phyloP scores from a whole-genome alignment of 23 tunicate genomes.

The Trididemnum miniatum region DNA sequence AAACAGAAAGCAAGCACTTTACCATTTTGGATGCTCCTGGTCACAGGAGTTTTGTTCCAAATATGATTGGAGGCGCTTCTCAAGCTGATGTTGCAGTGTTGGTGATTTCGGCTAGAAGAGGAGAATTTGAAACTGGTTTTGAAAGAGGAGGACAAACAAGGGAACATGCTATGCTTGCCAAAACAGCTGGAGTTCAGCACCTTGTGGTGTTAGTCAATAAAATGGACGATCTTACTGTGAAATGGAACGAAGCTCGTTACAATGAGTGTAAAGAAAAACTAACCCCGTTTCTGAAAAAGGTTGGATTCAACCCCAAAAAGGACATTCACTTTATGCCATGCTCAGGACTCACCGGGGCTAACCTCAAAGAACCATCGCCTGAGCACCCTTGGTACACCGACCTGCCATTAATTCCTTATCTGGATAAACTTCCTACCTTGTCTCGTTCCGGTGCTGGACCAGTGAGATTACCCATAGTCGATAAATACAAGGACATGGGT shows the following conservation, averaged over 20 bases:
- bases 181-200: conserved; percentile 93
- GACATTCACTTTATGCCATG: conserved; percentile 96
- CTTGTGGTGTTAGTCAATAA: conserved; percentile 89
- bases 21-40: conserved; percentile 99
- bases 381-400: conserved; percentile 99
- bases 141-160: conserved; percentile 99
- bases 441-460: conserved; percentile 78
- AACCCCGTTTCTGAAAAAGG: conserved; percentile 93
- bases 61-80: conserved; percentile 99
- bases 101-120: conserved; percentile 91
- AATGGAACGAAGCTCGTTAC: conserved; percentile 83
- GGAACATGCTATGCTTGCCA: conserved; percentile 97
- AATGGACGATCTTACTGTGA: conserved; percentile 98
- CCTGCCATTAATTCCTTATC: conserved; percentile 85
- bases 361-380: conserved; percentile 65
- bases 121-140: conserved; percentile 99
- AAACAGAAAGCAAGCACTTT: conserved; percentile 97
- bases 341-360: conserved; percentile 94
- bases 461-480: conserved; percentile 93
- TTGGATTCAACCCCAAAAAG: conserved; percentile 95
- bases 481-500: conserved; percentile 99
- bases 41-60: conserved; percentile 97
- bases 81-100: conserved; percentile 99
- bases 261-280: conserved; percentile 90
- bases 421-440: conserved; percentile 87